A percentile compares a stretch with the other conserved stretches of the same genome.
phyloP scores from a whole-genome alignment of 2,888 invertebrate species.

The Encarsia formosa region DNA sequence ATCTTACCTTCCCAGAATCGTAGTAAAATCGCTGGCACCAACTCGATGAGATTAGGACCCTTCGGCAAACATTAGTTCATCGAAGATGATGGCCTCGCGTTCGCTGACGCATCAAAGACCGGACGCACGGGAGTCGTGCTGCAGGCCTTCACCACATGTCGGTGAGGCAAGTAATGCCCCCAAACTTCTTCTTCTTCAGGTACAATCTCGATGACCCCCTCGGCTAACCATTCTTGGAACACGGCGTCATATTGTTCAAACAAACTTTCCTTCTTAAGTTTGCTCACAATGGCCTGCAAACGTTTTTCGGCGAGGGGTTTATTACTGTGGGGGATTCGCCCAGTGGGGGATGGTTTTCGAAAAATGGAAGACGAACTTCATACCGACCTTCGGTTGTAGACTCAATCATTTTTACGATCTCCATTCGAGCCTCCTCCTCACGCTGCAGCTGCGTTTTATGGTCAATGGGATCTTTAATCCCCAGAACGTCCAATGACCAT shows the following conservation, averaged over 20 bases:
- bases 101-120: constrained; percentile 35
- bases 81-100: constrained; percentile 27
- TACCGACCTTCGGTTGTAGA: constrained; percentile 36
- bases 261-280: constrained; percentile 26
- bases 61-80: constrained; percentile 32
- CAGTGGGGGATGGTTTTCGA: constrained; percentile 35
- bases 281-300: constrained; percentile 31
- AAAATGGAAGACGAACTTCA: constrained; percentile 39
- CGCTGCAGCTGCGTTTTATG: too few relatives aligned
- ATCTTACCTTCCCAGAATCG: constrained; percentile 25
- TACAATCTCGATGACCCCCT: constrained; percentile 35
- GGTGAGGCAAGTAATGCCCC: constrained; percentile 13
- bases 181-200: constrained; percentile 13
- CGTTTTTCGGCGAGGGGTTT: constrained; percentile 30
- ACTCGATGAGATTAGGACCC: constrained; percentile 29
- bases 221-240: constrained; percentile 36
- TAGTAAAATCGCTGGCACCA: constrained; percentile 25
- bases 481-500: too few relatives aligned
- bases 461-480: too few relatives aligned
- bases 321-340: too few relatives aligned
- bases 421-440: too few relatives aligned
- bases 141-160: constrained; percentile 22
- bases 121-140: constrained; percentile 30
- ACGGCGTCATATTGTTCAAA: constrained; percentile 32
- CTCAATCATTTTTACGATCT: too few relatives aligned